Percentiles rank a stretch among this genome's conserved stretches.
Conservation (phyloP, 2,113 vertebrate genomes). For the Hemibagrus wyckioides region DNA sequence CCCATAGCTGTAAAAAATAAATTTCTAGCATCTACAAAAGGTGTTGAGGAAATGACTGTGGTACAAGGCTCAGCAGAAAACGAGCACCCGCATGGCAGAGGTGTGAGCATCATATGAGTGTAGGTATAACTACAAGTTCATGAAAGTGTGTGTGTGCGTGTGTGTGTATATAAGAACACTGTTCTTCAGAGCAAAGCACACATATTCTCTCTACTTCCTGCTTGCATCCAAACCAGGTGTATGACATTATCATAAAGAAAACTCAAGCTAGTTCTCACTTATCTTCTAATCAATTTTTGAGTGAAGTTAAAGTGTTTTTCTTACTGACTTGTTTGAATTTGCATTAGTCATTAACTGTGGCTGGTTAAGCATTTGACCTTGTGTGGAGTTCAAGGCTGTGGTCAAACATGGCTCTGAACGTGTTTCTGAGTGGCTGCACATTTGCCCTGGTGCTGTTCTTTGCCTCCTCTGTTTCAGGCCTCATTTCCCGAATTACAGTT, state of each 20-base stretch:
- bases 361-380: conserved; percentile 58
- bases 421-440: not conserved
- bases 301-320: conserved; percentile 34
- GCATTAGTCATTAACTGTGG: conserved; percentile 52
- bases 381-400: conserved; percentile 48
- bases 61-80: not conserved
- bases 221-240: not conserved
- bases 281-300: conserved; percentile 38
- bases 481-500: conserved; percentile 75
- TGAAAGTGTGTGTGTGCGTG: not conserved
- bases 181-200: not conserved
- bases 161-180: not conserved
- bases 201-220: not conserved
- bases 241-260: not conserved
- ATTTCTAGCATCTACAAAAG: not conserved
- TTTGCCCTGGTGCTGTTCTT: conserved; percentile 54
- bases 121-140: not conserved
- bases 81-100: not conserved
- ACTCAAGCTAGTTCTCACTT: conserved; percentile 4
- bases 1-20: not conserved
- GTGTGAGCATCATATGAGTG: not conserved
- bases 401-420: conserved; percentile 37
- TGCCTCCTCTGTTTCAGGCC: conserved; percentile 61
- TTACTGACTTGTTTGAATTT: conserved; percentile 40
- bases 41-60: not conserved